phyloP scores from a whole-genome alignment of 2,797 vertebrate species.

The Diplodus sargus region DNA sequence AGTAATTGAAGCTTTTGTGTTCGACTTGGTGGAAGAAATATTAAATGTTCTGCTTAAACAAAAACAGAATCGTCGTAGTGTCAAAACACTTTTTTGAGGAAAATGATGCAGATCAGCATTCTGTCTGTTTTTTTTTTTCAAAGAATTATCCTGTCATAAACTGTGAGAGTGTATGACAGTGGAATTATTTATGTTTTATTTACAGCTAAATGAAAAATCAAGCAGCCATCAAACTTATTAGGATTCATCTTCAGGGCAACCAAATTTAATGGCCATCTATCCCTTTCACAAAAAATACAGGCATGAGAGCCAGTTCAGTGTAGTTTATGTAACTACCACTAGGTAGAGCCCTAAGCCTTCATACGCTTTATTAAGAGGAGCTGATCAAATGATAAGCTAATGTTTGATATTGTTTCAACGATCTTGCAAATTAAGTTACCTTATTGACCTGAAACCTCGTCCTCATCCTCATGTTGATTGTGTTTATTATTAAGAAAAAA shows the following conservation, averaged over 20 bases:
- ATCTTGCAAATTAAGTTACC: conserved; percentile 10
- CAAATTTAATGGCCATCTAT: conserved; percentile 22
- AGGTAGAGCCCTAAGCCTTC: conserved; percentile 69
- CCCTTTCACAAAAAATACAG: conserved; percentile 6
- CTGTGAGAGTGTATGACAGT: not conserved
- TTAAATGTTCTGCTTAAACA: not conserved
- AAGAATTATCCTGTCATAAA: not conserved
- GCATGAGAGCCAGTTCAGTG: conserved; percentile 43
- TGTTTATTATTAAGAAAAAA: conserved; percentile 10
- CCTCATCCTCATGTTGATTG: not conserved
- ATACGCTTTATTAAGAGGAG: conserved; percentile 12
- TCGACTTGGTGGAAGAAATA: not conserved
- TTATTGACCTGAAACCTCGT: conserved; percentile 14
- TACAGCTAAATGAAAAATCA: not conserved
- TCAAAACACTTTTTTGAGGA: not conserved
- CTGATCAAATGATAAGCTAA: conserved; percentile 13
- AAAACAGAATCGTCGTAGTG: not conserved
- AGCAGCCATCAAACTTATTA: conserved; percentile 16
- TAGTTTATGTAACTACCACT: conserved; percentile 70
- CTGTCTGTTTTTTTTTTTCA: not conserved
- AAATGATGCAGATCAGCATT: not conserved
- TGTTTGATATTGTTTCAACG: conserved; percentile 22
- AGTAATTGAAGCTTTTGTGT: not conserved
- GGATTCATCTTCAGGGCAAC: conserved; percentile 7
- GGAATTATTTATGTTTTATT: not conserved